Evolutionary conservation across 2,797 vertebrate genomes (phyloP).

Genomic region (Smutsia gigantea): DNA sequence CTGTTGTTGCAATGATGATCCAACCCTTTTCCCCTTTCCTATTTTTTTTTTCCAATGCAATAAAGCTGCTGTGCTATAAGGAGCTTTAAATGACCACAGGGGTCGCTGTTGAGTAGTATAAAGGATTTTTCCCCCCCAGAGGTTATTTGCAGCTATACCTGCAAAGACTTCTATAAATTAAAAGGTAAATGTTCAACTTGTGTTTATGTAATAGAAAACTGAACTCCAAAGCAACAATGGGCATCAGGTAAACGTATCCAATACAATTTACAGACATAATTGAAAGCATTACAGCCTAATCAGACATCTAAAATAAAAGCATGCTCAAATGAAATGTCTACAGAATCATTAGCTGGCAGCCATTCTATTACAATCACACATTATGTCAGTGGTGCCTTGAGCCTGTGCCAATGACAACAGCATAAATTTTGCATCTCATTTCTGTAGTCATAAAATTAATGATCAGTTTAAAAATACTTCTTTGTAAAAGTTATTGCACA

Average conservation of each 20-base stretch:
- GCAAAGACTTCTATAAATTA: constrained; percentile 84
- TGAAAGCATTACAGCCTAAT: constrained; percentile 91
- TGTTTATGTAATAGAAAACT: constrained; percentile 86
- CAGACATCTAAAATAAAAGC: constrained; percentile 90
- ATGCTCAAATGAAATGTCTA: constrained; percentile 89
- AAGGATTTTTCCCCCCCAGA: constrained; percentile 69
- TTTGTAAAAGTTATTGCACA: constrained; percentile 89
- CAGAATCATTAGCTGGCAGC: constrained; percentile 90
- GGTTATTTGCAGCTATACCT: constrained; percentile 81
- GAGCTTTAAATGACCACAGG: constrained; percentile 74
- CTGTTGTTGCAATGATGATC: neutral
- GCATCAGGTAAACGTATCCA: constrained; percentile 88
- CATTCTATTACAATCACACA: constrained; percentile 90
- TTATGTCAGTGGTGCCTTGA: constrained; percentile 89
- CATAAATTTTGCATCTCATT: constrained; percentile 92
- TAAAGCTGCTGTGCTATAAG: neutral
- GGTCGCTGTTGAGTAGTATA: constrained; percentile 84
- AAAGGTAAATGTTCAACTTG: constrained; percentile 84
- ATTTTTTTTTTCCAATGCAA: neutral
- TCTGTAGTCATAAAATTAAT: constrained; percentile 91
- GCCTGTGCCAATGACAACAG: constrained; percentile 90
- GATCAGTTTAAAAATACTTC: constrained; percentile 92
- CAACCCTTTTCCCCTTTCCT: neutral
- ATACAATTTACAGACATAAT: constrained; percentile 89
- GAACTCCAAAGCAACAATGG: constrained; percentile 85